Evolutionary conservation across 2,113 vertebrate species (phyloP).

Genomic region (Lepisosteus oculatus): DNA sequence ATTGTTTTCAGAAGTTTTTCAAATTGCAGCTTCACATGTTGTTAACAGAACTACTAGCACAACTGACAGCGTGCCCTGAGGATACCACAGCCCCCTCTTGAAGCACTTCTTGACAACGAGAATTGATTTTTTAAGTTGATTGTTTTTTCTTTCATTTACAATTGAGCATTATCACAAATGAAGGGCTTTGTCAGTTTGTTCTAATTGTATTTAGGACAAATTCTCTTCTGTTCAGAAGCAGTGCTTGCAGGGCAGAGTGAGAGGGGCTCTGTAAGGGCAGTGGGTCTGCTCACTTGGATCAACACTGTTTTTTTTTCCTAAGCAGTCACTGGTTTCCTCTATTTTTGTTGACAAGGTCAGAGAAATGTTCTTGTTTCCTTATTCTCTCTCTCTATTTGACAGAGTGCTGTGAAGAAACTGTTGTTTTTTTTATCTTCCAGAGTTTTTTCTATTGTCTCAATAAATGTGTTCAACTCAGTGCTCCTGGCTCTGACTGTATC

Average conservation of each 20-base stretch:
- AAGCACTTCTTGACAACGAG: too few relatives aligned
- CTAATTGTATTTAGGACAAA: too few relatives aligned
- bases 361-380: slow-evolving; percentile 23
- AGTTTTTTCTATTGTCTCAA: slow-evolving; percentile 39
- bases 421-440: background rate
- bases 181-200: too few relatives aligned
- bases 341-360: slow-evolving; percentile 40
- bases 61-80: too few relatives aligned
- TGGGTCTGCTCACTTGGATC: slow-evolving; percentile 36
- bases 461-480: slow-evolving; percentile 50
- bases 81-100: too few relatives aligned
- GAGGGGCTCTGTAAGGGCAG: background rate
- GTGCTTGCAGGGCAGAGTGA: background rate
- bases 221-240: background rate
- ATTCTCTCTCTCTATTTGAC: slow-evolving; percentile 18
- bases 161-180: too few relatives aligned
- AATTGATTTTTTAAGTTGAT: too few relatives aligned
- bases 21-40: too few relatives aligned
- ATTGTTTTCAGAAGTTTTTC: too few relatives aligned
- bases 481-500: slow-evolving; percentile 48
- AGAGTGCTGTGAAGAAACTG: slow-evolving; percentile 41
- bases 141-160: too few relatives aligned
- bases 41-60: too few relatives aligned
- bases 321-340: slow-evolving; percentile 15
- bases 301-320: slow-evolving; percentile 19